Evolutionary conservation across 2,113 vertebrate species (phyloP).

Genomic region (Uropsilus gracilis): DNA sequence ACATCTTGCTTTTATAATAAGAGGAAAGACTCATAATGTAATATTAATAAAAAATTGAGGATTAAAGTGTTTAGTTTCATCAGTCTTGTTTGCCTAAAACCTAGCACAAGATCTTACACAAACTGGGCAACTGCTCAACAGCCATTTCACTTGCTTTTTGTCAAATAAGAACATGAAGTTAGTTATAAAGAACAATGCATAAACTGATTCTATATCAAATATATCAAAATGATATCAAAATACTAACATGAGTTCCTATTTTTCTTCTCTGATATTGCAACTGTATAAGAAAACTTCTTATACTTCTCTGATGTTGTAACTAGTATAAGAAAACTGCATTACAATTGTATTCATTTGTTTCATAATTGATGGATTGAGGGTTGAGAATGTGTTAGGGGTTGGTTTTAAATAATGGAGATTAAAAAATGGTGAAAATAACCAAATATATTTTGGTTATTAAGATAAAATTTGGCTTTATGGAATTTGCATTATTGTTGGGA

Average conservation of each 20-base stretch:
- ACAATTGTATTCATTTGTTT: background rate
- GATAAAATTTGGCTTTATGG: background rate
- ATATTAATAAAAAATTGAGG: background rate
- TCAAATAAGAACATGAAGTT: background rate
- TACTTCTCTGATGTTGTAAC: background rate
- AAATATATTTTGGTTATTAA: too few relatives aligned
- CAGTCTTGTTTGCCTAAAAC: background rate
- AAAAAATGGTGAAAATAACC: background rate
- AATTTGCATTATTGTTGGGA: background rate
- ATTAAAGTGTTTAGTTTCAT: background rate
- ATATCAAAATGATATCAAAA: background rate
- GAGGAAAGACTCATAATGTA: background rate
- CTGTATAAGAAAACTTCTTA: background rate
- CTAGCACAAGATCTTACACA: background rate
- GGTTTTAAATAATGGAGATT: background rate
- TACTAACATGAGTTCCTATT: background rate
- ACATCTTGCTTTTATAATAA: slow-evolving; percentile 5
- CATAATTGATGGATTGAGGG: background rate
- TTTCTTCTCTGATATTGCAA: background rate
- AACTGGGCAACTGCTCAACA: background rate
- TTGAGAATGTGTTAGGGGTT: background rate
- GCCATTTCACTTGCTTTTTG: background rate
- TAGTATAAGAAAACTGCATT: background rate
- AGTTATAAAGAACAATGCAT: background rate
- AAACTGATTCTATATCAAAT: background rate